phyloP scores from a whole-genome alignment of 2,888 invertebrate genomes.

The Coleophora deauratella region DNA sequence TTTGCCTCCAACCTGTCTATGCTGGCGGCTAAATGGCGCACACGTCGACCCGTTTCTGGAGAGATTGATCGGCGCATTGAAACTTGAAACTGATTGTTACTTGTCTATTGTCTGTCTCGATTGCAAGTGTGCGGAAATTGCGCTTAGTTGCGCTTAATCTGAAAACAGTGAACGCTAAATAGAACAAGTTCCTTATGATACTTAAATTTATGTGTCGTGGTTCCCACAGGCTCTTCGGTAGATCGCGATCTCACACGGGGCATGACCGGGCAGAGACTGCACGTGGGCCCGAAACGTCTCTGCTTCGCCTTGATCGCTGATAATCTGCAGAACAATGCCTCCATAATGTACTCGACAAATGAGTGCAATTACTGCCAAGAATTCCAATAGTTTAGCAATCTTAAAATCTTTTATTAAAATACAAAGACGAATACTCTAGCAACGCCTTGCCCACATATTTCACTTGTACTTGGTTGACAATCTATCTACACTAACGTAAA shows the following conservation, averaged over 20 bases:
- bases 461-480: no score
- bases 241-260: constrained; percentile 51
- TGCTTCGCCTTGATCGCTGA: constrained; percentile 52
- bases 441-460: no score
- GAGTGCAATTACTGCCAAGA: constrained; percentile 53
- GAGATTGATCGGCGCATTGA: no score
- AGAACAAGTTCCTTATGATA: no score
- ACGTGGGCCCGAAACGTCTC: constrained; percentile 41
- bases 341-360: constrained; percentile 43
- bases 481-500: no score
- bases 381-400: constrained; percentile 23
- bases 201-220: constrained; percentile 9
- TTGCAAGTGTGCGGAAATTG: no score
- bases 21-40: constrained; percentile 10
- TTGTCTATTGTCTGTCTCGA: no score
- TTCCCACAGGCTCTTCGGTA: constrained; percentile 49
- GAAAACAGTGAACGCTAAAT: no score
- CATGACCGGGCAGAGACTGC: constrained; percentile 51
- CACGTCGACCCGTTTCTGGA: constrained; percentile 28
- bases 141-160: no score
- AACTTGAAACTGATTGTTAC: no score
- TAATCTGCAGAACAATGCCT: constrained; percentile 57
- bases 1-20: constrained; percentile 43
- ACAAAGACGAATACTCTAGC: no score
- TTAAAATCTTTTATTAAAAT: constrained; percentile 11